Percentiles rank a stretch among this genome's conserved stretches.
Conservation (phyloP, 2,113 vertebrate species). For the Sminthopsis crassicaudata region DNA sequence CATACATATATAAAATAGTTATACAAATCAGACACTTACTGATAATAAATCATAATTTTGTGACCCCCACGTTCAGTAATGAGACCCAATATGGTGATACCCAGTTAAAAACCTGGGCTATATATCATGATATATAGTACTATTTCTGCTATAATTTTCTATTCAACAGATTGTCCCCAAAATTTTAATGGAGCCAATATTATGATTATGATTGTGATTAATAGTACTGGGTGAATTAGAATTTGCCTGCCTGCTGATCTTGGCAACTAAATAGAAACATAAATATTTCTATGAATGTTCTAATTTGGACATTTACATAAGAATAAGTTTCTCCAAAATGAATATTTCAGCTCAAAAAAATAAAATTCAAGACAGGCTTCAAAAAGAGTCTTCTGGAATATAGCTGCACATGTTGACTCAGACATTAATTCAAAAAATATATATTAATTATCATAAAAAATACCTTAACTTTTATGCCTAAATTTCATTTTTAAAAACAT, state of each 20-base stretch:
- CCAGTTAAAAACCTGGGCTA: not conserved
- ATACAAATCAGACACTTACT: too few species aligned
- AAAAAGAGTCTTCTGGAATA: not conserved
- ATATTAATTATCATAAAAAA: too few species aligned
- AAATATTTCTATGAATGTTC: not conserved
- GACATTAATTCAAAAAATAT: too few species aligned
- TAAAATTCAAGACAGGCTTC: not conserved
- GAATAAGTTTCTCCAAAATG: not conserved
- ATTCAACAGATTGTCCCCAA: too few species aligned
- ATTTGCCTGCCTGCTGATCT: not conserved
- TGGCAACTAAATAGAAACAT: not conserved
- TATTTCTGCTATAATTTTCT: too few species aligned
- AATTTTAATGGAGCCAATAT: not conserved
- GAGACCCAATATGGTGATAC: too few species aligned
- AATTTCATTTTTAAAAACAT: too few species aligned
- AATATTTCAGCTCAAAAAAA: not conserved
- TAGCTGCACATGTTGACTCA: not conserved
- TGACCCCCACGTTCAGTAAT: too few species aligned
- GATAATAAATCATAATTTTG: too few species aligned
- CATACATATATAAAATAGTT: too few species aligned
- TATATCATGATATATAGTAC: not conserved
- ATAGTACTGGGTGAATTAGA: not conserved
- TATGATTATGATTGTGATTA: not conserved
- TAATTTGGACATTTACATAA: not conserved
- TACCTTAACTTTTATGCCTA: not conserved